Evolutionary conservation across 2,797 vertebrate genomes (phyloP).

Genomic region (Silurus aristotelis): DNA sequence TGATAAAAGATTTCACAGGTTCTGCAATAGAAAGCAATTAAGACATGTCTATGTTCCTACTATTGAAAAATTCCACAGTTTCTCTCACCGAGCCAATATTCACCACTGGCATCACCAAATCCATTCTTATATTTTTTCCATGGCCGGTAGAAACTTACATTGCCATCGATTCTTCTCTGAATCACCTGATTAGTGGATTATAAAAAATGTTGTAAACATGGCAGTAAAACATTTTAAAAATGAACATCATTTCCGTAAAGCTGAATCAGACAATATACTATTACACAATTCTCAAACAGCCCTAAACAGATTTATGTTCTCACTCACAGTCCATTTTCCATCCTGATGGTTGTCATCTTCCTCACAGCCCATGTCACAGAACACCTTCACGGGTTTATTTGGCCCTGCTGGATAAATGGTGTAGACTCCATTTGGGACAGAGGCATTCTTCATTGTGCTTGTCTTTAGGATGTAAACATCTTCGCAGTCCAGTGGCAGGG

Average conservation of each 20-base stretch:
- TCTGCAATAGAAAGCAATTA: too few relatives aligned
- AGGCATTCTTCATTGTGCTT: constrained; percentile 35
- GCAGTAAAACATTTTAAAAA: too few relatives aligned
- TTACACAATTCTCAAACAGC: too few relatives aligned
- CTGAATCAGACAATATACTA: background rate
- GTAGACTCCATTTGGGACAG: constrained; percentile 67
- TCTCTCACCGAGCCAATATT: constrained; percentile 75
- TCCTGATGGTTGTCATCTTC: background rate
- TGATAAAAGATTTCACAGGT: too few relatives aligned
- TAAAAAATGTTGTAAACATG: too few relatives aligned
- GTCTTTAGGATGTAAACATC: constrained; percentile 59
- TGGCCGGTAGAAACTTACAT: constrained; percentile 72
- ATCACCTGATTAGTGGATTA: constrained; percentile 63
- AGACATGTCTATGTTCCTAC: too few relatives aligned
- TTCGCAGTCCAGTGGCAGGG: constrained; percentile 69
- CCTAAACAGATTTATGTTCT: background rate
- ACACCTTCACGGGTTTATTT: constrained; percentile 48
- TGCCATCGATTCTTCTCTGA: constrained; percentile 74
- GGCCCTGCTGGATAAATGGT: constrained; percentile 72
- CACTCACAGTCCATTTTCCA: constrained; percentile 17
- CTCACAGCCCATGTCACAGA: constrained; percentile 12
- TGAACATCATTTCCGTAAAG: background rate
- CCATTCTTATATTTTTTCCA: constrained; percentile 74
- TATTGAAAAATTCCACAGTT: too few relatives aligned
- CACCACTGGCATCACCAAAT: constrained; percentile 69